Conservation (phyloP, 2,797 vertebrate genomes). For the Erithacus rubecula region DNA sequence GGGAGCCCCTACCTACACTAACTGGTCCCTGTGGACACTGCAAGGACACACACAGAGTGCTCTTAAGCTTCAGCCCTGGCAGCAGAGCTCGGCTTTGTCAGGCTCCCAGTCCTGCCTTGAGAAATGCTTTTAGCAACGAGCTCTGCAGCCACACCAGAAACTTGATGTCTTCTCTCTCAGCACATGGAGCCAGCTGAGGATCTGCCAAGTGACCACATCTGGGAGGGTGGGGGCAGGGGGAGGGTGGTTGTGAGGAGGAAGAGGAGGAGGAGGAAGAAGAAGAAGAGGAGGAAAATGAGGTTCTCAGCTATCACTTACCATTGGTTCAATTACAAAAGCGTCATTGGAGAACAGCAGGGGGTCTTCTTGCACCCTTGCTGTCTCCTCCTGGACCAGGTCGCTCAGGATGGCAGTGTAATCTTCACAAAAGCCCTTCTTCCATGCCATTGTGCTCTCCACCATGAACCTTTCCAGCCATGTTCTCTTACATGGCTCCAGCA, state of each 20-base stretch:
- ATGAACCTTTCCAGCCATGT: constrained; percentile 25
- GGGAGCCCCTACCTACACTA: background rate
- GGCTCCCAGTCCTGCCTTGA: background rate
- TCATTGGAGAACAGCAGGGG: constrained; percentile 58
- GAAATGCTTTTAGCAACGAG: background rate
- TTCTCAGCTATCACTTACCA: constrained; percentile 69
- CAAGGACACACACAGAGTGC: background rate
- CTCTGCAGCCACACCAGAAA: background rate
- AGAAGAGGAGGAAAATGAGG: background rate
- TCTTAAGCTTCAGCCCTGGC: background rate
- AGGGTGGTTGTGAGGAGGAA: too few species aligned
- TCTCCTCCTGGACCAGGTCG: fast-evolving
- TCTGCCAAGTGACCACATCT: background rate
- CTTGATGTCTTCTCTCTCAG: background rate
- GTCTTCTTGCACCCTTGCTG: constrained; percentile 32
- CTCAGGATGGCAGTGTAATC: background rate
- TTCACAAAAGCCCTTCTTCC: too few species aligned
- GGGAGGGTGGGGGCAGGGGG: too few species aligned
- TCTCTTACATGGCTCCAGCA: background rate
- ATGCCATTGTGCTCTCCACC: fast-evolving
- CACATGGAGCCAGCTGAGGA: background rate
- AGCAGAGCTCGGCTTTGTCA: background rate
- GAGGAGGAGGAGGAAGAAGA: background rate
- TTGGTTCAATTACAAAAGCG: constrained; percentile 77
- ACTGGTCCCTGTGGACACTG: too few species aligned